Base-by-base conservation (phyloP, 2,113 vertebrate genomes). In the Perognathus longimembris region DNA sequence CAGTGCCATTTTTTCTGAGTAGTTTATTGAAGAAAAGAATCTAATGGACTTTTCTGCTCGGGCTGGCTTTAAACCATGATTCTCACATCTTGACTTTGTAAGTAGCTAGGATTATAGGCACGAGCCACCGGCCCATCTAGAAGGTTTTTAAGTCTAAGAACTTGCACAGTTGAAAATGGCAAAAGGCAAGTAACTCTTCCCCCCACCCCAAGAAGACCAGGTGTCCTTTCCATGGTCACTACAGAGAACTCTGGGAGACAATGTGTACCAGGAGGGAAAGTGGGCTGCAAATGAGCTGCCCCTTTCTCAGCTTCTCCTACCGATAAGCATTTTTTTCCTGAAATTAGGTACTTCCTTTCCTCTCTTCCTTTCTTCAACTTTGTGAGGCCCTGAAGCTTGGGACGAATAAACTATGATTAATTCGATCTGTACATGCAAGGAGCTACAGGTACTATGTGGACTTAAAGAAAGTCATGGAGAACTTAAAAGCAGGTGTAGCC, bases 381-480 rank as follows among this genome's bases (percentile, higher is more conserved):
- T 57, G 24, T 38, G 63, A 71, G 84, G 21, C 42, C 36, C 89
- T 87, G 32, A 76, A 70, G 64, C 66, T 21, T 15, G 30, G 69
- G 28, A 36, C 50, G 57, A 86, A 59, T 20, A 77, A 71, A 89
- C 54, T 26, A 30, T 75, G 63, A 85, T 63, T 45, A 94, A 78
- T 42, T 30, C 11, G 34, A 74, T 61, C 67, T 77, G 84, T 38
- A 83, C 32, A 75, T 30, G 7, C 85, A 71, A 73, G 61, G 24
- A 79, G 87, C 24, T 38, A 78, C 36, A 88, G 36, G 74, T 70
- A 78, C 36, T 66, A 82, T 34, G 36, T 10, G 1, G 61, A 85
- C 26, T 78, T 94, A 73, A 93, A 59, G 26, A 42, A 42, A 77
- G 45, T 76, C 54, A 38, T 38, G 77, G 71, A 87, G 73, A 69